Base-by-base conservation (phyloP, 2,888 invertebrate species). In the Chaetogeoica ovagalla region DNA sequence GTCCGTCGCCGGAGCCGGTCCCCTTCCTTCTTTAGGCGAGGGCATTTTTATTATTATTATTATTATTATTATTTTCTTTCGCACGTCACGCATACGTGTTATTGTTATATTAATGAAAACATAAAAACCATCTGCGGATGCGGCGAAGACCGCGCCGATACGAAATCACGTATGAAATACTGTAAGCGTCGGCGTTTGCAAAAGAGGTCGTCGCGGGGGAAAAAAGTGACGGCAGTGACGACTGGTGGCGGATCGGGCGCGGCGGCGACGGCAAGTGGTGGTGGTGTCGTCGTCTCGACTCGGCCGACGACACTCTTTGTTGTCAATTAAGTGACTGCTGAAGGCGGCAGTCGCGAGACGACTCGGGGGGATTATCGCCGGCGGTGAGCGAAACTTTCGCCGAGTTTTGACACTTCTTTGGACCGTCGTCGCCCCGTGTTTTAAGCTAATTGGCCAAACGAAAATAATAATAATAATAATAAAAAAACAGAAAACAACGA, bases 91-190 rank as follows among this genome's bases (percentile, higher is more conserved):
- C 3, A 55, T 55, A 55, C 13, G 13, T 13, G 55, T 9, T 9
- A 3, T 6, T 13, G 55, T 17, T 17, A 11, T 3, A 15, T 8
- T 59, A 59, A 74, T 74, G 74, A 74, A 74, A 74, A 74, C 74
- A 74, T 74, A 74, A 74, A 74, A 74, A 65, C 74, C 74, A 74
- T 74, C 74, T 74, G 74, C 55, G 63, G 63, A 74, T 52, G 65
- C 17, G 30, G 19, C 13, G 19, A 62, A 52, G 23, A 37, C 60
- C n/a, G n/a, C n/a, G n/a, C n/a, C n/a, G n/a, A n/a, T n/a, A n/a
- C n/a, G n/a, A n/a, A n/a, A n/a, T n/a, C n/a, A n/a, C n/a, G n/a
- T n/a, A n/a, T n/a, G n/a, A n/a, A n/a, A n/a, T n/a, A n/a, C n/a
- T n/a, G n/a, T n/a, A n/a, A n/a, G n/a, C n/a, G n/a, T n/a, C n/a